A percentile compares a stretch with the other conserved stretches of the same genome.
Evolutionary conservation across 2,113 vertebrate genomes (phyloP).

Genomic region (Panurus biarmicus): DNA sequence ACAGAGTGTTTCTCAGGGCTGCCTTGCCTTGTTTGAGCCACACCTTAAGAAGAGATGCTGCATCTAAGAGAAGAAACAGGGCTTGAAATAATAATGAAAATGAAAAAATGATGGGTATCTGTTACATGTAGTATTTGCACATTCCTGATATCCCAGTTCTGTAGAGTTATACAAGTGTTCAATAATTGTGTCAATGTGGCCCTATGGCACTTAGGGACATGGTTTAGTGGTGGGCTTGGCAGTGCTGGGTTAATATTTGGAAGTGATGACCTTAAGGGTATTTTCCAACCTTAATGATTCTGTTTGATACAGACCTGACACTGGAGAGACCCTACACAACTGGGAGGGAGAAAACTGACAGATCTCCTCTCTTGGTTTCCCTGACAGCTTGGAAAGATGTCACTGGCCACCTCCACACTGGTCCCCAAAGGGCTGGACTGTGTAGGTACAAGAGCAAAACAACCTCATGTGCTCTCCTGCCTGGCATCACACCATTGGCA

Average conservation of each 20-base stretch:
- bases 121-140: background rate
- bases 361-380: background rate
- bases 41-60: background rate
- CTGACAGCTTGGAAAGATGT: no score
- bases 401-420: background rate
- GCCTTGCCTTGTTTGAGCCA: background rate
- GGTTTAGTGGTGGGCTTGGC: background rate
- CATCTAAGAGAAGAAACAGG: background rate
- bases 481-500: background rate
- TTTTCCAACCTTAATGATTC: background rate
- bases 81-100: background rate
- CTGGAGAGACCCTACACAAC: no score
- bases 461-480: background rate
- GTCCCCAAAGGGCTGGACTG: background rate
- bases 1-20: background rate
- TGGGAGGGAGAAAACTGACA: background rate
- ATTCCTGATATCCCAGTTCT: background rate
- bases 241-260: background rate
- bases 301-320: background rate
- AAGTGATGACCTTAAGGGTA: background rate
- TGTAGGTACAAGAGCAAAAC: background rate
- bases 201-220: background rate
- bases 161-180: background rate
- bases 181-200: background rate
- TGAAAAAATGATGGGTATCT: fast-evolving